Base-by-base conservation (phyloP, 1,140 invertebrate species). In the Druon quercuslanigerum region DNA sequence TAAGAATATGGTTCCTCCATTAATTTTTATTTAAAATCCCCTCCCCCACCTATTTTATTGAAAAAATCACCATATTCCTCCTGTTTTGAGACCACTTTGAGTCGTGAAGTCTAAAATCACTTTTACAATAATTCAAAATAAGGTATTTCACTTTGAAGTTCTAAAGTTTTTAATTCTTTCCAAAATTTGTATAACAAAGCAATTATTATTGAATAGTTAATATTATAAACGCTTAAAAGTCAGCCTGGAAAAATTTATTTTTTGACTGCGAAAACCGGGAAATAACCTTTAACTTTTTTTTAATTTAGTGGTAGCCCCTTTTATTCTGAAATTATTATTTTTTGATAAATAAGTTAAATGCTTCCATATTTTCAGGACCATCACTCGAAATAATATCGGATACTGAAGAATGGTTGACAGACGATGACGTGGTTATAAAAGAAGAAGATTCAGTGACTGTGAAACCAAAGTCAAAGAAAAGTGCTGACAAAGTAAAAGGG, bases 381-480 rank as follows among this genome's bases (percentile, higher is more conserved):
- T 90, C 91, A 7, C 81, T 92, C 71, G 90, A 91, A 86, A 92
- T 92, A 20, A 90, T 92, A 78, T 92, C 90, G 9, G 91, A 92
- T 50, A 91, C 90, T 0, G 90, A 91, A 72, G 91, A 90, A 75
- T 91, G 88, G 88, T 54, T 89, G 19, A 88, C 86, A 0, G 88
- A 89, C 20, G 85, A 87, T 6, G 86, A 87, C 57, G 40, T 54
- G 6, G 33, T 19, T 19, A 86, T 87, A 70, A 89, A 88, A 72
- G 82, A 87, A 74, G 84, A 86, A 17, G 73, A 71, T 57, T 71
- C 78, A 12, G 70, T 78, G 5, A 77, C 77, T 17, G 8, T 12
- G 12, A 86, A 84, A 51, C 78, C 75, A 14, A 89, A 87, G 56
- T 14, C 78, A 5, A 88, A 77, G 51, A 81, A 82, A 46, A 17